These are phyloP conservation scores for Drosophila jambulina DNA, from an alignment of 1,140 invertebrate genomes.

Conservation along the genomic window DNA sequence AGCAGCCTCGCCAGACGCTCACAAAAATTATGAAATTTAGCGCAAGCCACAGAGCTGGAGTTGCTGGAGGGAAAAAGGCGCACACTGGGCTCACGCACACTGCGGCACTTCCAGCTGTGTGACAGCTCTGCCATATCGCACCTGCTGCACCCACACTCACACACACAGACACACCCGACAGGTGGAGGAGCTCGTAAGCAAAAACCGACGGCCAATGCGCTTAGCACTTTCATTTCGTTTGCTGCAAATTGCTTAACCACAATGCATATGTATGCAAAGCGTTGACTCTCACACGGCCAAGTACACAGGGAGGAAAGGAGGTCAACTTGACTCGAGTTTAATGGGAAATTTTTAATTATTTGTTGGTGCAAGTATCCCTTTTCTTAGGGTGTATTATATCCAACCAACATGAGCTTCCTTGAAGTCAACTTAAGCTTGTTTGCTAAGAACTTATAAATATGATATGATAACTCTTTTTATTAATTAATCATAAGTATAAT, in stretches of 20 bases:
- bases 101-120: slow-evolving; percentile 29
- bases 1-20: slow-evolving; percentile 41
- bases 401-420: neutral
- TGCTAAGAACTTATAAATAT: neutral
- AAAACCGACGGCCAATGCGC: slow-evolving; percentile 72
- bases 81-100: slow-evolving; percentile 21
- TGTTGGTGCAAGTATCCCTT: neutral
- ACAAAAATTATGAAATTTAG: slow-evolving; percentile 81
- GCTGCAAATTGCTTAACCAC: slow-evolving; percentile 80
- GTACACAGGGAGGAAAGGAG: neutral
- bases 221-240: slow-evolving; percentile 81
- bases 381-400: neutral
- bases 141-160: slow-evolving; percentile 60
- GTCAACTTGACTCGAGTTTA: neutral
- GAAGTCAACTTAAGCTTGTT: neutral
- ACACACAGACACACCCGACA: neutral
- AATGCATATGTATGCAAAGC: slow-evolving; percentile 70
- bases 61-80: slow-evolving; percentile 38
- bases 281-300: slow-evolving; percentile 14
- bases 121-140: slow-evolving; percentile 76
- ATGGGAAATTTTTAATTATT: too few relatives aligned
- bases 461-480: neutral
- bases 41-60: slow-evolving; percentile 62
- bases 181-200: slow-evolving; percentile 7
- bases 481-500: neutral